Percentiles rank a stretch among this genome's conserved stretches.
phyloP scores from a whole-genome alignment of 2,113 vertebrate genomes.

The Tor tambroides region DNA sequence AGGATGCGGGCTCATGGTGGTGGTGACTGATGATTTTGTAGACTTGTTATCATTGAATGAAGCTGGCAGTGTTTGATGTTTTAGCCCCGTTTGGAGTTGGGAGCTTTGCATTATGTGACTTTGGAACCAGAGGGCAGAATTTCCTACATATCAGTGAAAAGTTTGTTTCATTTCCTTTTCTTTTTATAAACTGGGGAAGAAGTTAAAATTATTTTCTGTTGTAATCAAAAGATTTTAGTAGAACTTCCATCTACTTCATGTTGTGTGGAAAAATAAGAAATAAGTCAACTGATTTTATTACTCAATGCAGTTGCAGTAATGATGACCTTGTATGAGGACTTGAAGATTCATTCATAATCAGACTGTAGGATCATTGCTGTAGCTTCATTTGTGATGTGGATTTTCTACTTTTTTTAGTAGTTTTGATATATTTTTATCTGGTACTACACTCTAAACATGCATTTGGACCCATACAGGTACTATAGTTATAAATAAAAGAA shows the following conservation, averaged over 20 bases:
- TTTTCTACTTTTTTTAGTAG: not conserved
- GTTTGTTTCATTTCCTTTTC: too few species aligned
- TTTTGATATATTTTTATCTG: not conserved
- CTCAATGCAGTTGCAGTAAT: slow-evolving; percentile 62
- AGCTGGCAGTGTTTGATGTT: slow-evolving; percentile 45
- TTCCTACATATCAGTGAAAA: slow-evolving; percentile 72
- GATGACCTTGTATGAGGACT: slow-evolving; percentile 28
- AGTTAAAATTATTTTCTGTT: too few species aligned
- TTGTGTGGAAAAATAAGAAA: not conserved
- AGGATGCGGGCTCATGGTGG: not conserved
- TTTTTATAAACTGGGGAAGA: too few species aligned
- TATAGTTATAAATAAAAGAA: too few species aligned
- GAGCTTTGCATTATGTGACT: slow-evolving; percentile 53
- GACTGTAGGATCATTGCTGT: not conserved
- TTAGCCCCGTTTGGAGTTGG: slow-evolving; percentile 57
- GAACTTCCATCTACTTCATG: not conserved
- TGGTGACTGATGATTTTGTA: too few species aligned
- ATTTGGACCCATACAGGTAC: too few species aligned
- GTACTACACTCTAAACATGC: not conserved
- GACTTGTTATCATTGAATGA: slow-evolving; percentile 5
- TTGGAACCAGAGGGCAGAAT: slow-evolving; percentile 61
- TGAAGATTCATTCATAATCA: not conserved
- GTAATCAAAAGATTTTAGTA: not conserved
- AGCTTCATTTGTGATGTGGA: not conserved
- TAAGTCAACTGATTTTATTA: slow-evolving; percentile 13